Percentiles rank a stretch among this genome's conserved stretches.
Evolutionary conservation across 2,888 invertebrate species (phyloP).

Genomic region (Lottia scabra): DNA sequence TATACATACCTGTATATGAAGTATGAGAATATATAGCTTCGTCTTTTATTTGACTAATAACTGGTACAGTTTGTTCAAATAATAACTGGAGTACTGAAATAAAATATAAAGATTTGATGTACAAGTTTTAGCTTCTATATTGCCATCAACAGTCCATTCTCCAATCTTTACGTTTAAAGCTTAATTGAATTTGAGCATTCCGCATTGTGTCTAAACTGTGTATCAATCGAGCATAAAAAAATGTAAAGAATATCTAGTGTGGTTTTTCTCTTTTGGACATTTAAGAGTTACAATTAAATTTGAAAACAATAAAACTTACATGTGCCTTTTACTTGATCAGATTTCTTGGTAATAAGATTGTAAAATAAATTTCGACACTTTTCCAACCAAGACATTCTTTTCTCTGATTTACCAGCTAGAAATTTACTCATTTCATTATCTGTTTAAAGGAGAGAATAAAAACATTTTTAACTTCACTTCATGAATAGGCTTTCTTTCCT

Average conservation of each 20-base stretch:
- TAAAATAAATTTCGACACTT: constrained; percentile 54
- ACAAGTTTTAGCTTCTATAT: no score
- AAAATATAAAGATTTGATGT: not conserved
- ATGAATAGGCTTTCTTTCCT: no score
- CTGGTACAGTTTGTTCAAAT: constrained; percentile 49
- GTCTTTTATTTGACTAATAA: constrained; percentile 46
- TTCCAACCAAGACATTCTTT: constrained; percentile 57
- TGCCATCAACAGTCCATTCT: no score
- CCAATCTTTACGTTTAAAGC: no score
- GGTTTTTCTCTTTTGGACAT: no score
- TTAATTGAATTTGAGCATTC: no score
- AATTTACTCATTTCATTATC: constrained; percentile 64
- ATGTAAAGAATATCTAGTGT: no score
- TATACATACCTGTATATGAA: constrained; percentile 51
- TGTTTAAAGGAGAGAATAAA: constrained; percentile 21
- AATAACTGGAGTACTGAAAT: constrained; percentile 60
- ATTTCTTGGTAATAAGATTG: constrained; percentile 50
- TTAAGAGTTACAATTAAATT: no score
- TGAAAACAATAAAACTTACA: constrained; percentile 39
- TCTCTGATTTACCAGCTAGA: constrained; percentile 50
- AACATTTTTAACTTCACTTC: no score
- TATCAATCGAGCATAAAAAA: no score
- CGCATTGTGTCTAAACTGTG: no score
- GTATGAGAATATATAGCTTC: constrained; percentile 59
- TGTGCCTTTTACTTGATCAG: constrained; percentile 59